phyloP scores from a whole-genome alignment of 2,113 vertebrate species.

The Mixornis gularis region DNA sequence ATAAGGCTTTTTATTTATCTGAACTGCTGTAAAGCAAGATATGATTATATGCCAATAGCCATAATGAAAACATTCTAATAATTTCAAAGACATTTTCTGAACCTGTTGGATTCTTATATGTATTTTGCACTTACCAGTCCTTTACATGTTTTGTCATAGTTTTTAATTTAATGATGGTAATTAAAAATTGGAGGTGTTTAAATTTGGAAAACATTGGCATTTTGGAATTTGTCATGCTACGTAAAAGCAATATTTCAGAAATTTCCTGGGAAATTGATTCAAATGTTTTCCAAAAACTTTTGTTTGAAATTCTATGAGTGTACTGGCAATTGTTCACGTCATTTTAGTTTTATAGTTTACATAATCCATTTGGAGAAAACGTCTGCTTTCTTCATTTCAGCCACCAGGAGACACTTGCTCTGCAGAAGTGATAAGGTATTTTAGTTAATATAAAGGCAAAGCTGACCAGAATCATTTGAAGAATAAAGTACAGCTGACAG shows the following conservation, averaged over 20 bases:
- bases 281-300: background rate
- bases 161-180: background rate
- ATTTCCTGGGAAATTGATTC: background rate
- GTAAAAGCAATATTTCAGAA: background rate
- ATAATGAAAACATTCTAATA: background rate
- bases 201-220: background rate
- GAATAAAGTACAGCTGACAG: background rate
- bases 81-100: background rate
- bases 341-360: background rate
- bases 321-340: background rate
- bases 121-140: background rate
- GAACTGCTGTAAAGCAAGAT: background rate
- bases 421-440: background rate
- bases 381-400: slow-evolving; percentile 3
- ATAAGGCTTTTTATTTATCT: background rate
- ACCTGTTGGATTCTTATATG: background rate
- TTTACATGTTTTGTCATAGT: background rate
- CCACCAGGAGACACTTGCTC: slow-evolving; percentile 51
- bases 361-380: background rate
- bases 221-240: background rate
- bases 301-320: background rate
- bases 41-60: background rate
- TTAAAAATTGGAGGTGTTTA: background rate
- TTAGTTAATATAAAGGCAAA: background rate
- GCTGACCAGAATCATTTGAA: background rate